phyloP scores from a whole-genome alignment of 1,140 invertebrate genomes.

The Brachionus angularis region DNA sequence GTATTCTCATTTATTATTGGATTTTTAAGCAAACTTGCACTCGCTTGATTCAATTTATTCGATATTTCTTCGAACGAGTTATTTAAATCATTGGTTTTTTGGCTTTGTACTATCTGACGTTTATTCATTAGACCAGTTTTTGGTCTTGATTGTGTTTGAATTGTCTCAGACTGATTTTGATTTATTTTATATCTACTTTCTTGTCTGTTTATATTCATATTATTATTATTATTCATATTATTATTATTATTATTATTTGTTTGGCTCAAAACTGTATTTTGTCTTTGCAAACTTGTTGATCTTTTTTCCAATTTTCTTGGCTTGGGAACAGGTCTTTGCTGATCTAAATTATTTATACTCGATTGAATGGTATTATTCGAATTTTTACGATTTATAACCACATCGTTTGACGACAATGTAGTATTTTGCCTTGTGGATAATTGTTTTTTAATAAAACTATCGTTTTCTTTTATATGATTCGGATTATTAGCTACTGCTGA shows the following conservation, averaged over 20 bases:
- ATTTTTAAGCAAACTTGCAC: no score
- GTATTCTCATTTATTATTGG: no score
- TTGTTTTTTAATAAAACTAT: background rate
- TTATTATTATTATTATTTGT: background rate
- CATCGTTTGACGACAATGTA: background rate
- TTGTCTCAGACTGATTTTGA: background rate
- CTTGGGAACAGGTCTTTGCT: background rate
- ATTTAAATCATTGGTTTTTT: no score
- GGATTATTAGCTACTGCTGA: no score
- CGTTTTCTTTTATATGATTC: constrained; percentile 4
- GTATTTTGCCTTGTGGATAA: background rate
- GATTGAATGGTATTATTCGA: constrained; percentile 15
- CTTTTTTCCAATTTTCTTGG: background rate
- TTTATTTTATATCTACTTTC: background rate
- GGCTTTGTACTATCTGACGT: no score
- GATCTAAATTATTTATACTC: background rate
- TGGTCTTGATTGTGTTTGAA: background rate
- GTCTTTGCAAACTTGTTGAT: background rate
- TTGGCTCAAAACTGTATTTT: background rate
- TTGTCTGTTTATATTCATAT: background rate
- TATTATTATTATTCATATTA: background rate
- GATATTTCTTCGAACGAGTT: no score
- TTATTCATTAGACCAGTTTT: constrained; percentile 10
- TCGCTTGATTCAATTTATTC: no score
- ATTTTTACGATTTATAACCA: background rate